phyloP scores from a whole-genome alignment of 2,888 invertebrate genomes.

The Rhamnusium bicolor region DNA sequence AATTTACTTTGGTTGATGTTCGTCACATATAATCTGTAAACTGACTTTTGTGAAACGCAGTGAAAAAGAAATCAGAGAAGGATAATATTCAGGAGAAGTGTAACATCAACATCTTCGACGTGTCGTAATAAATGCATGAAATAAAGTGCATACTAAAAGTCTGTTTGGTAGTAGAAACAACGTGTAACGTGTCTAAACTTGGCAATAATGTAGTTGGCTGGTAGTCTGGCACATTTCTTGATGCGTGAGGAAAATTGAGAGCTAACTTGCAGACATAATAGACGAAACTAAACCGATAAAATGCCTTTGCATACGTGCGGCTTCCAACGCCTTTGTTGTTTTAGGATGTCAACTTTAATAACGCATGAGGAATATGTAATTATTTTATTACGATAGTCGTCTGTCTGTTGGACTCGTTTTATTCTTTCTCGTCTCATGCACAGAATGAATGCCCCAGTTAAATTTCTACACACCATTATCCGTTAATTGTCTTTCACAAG shows the following conservation, averaged over 20 bases:
- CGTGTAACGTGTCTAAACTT: conserved; percentile 3
- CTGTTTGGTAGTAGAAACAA: not conserved
- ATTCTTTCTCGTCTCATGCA: not conserved
- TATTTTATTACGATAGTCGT: conserved; percentile 12
- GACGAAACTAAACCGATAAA: conserved; percentile 22
- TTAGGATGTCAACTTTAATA: conserved; percentile 18
- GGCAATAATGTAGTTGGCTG: conserved; percentile 14
- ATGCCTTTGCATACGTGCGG: conserved; percentile 30
- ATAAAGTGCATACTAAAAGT: not conserved
- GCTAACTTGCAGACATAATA: conserved; percentile 24
- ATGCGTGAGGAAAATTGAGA: conserved; percentile 26
- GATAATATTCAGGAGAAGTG: not conserved
- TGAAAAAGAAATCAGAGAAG: no score
- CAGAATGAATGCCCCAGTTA: not conserved
- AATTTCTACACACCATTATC: not conserved
- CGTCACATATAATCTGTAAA: no score
- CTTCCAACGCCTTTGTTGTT: conserved; percentile 23
- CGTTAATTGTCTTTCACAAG: not conserved
- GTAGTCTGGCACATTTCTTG: conserved; percentile 6
- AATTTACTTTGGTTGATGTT: no score
- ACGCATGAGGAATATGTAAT: conserved; percentile 27
- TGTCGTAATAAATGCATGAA: conserved; percentile 25
- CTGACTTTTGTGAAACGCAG: no score
- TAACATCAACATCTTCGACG: not conserved
- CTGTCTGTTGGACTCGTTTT: not conserved